phyloP scores from a whole-genome alignment of 2,888 invertebrate genomes.

The Siphlonurus alternatus region DNA sequence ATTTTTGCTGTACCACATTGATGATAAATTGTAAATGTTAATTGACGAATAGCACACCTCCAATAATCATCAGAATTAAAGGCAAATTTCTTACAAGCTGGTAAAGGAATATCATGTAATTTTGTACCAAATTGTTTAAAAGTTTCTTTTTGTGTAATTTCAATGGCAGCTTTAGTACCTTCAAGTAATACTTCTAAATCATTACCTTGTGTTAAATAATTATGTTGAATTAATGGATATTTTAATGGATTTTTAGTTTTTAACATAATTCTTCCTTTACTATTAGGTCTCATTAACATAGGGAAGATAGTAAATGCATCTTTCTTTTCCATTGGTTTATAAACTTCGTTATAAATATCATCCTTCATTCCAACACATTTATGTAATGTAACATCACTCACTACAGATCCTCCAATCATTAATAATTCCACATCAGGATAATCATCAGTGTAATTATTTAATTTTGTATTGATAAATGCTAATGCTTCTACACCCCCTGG shows the following conservation, averaged over 20 bases:
- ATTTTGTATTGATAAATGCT: constrained; percentile 42
- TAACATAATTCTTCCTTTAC: constrained; percentile 49
- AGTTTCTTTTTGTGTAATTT: constrained; percentile 14
- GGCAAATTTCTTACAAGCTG: constrained; percentile 16
- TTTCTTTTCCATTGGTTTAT: constrained; percentile 29
- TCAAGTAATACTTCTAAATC: constrained; percentile 19
- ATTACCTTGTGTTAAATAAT: constrained; percentile 51
- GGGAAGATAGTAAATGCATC: constrained; percentile 45
- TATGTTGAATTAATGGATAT: constrained; percentile 58
- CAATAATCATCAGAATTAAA: constrained; percentile 14
- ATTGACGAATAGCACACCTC: constrained; percentile 10
- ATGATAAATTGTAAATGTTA: constrained; percentile 10
- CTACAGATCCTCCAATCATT: constrained; percentile 37
- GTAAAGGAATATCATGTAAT: constrained; percentile 15
- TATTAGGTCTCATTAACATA: constrained; percentile 52
- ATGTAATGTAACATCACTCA: constrained; percentile 30
- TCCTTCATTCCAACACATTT: constrained; percentile 33
- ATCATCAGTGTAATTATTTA: constrained; percentile 34
- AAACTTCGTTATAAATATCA: constrained; percentile 26
- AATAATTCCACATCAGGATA: constrained; percentile 49
- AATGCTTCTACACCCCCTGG: constrained; percentile 51
- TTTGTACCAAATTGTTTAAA: constrained; percentile 15
- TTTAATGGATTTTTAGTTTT: constrained; percentile 50
- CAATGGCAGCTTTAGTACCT: constrained; percentile 15
- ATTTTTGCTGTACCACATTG: constrained; percentile 20